Evolutionary conservation across 2,113 vertebrate genomes (phyloP), one percentile per base, ranked within the genome.

Genomic region (Takifugu flavidus): DNA sequence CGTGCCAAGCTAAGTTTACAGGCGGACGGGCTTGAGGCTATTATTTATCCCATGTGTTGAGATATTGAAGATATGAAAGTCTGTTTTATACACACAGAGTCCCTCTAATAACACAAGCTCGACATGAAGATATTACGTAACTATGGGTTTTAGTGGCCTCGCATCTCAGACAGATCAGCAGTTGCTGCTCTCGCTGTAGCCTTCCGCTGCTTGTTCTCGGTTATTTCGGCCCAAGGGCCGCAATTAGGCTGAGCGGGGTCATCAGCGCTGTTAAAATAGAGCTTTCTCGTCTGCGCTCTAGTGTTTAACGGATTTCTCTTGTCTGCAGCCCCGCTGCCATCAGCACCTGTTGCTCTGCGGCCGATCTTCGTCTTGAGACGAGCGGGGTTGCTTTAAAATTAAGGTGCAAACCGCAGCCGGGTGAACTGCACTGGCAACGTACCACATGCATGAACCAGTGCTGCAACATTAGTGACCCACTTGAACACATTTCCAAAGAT

Each of bases 161-260:
- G 25, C 34, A 25, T 53, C 59, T 14, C 83, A 60, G 72, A 67
- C 56, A 29, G 67, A 70, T 64, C 78, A 80, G 44, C 67, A 29
- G 65, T 72, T 62, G 61, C 83, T 63, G 29, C 10, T 61, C 70
- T 44, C 54, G 14, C 46, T 28, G 28, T 20, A 62, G 74, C 52
- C 47, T 39, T 69, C 66, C 3, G 53, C 58, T 15, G 28, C 5
- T 69, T 14, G 45, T 15, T 4, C 20, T 13, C 4, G 27, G 67
- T 72, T 84, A 84, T 84, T 86, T 86, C 78, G 72, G 74, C 70
- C 66, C 10, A 0, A 12, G 75, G 60, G 67, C 31, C 1, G 53
- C 62, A 56, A 62, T 74, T 76, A 74, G 12, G 56, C 42, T 25
- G 15, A 56, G 50, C 1, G 31, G 53, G 29, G 78, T 80, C 56